Percentiles rank a stretch among this genome's conserved stretches.
These are phyloP conservation scores for Scalopus aquaticus DNA, from an alignment of 2,113 vertebrate species.

Conservation along the genomic window DNA sequence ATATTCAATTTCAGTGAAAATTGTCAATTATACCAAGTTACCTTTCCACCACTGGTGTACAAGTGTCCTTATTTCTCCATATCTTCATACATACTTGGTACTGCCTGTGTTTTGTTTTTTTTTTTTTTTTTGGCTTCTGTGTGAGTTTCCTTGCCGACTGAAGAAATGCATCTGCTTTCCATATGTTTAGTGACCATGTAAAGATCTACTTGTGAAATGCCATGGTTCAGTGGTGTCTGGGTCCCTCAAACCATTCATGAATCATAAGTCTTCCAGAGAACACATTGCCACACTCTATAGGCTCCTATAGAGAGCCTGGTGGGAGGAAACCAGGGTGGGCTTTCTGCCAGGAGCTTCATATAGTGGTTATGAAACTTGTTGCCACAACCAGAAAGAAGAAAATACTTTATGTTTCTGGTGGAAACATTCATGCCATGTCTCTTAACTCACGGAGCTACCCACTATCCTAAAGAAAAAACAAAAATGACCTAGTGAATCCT, in stretches of 20 bases:
- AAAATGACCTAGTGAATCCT: not conserved
- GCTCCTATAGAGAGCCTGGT: not conserved
- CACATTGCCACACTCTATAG: no score
- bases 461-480: not conserved
- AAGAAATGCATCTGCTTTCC: not conserved
- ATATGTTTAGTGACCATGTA: no score
- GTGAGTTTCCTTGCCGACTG: not conserved
- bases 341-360: not conserved
- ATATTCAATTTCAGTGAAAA: not conserved
- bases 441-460: no score
- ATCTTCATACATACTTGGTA: not conserved
- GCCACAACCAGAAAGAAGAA: not conserved
- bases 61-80: not conserved
- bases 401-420: not conserved
- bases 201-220: not conserved
- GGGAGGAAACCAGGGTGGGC: not conserved
- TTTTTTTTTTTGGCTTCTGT: not conserved
- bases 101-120: not conserved
- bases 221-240: not conserved
- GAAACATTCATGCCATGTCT: not conserved
- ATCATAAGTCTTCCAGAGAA: not conserved
- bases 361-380: not conserved
- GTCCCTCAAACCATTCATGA: not conserved
- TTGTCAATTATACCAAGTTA: not conserved
- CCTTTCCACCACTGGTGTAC: no score